Base-by-base conservation (phyloP, 2,888 invertebrate species). In the Malthinus flaveolus region DNA sequence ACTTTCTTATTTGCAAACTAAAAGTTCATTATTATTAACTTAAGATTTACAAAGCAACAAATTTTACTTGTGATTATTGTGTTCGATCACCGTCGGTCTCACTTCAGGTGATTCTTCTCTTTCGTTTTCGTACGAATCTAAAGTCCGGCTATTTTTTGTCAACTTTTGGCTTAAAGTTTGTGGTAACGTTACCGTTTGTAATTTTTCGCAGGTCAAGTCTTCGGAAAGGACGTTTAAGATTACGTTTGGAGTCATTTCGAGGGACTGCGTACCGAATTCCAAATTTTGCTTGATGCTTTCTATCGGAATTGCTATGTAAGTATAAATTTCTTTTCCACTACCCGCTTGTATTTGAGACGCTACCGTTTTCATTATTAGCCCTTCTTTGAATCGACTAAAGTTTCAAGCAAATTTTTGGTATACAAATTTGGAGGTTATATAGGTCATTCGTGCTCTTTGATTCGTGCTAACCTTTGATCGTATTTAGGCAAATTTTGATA, bases 251-350 rank as follows among this genome's bases (percentile, higher is more conserved):
- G 39, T 23, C 13, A 42, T 42, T 15, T 42, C 15, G 9, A 42
- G 5, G 9, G 39, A n/a, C 23, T 42, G 15, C n/a, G 23, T 23
- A 7, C 15, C 5, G 13, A 15, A 23, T n/a, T 42, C 39, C 13
- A 15, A n/a, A 23, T 23, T 15, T n/a, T 42, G 39, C 39, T 42
- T 42, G 15, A 42, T 13, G n/a, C 39, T 42, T 6, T 42, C 23
- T 2, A 42, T 42, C 39, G 39, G 39, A n/a, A 42, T 42, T n/a
- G 39, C 39, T 42, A 42, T 42, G 8, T 42, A 42, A 7, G 39
- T 42, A n/a, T 42, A 42, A 42, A 42, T 42, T 42, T 42, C 39
- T 5, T 23, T 3, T 42, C 15, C 39, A 42, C n/a, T 1, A 10
- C 23, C 23, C n/a, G 39, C 23, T 42, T 13, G 15, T n/a, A 42